A percentile compares a stretch with the other conserved stretches of the same genome.
Evolutionary conservation across 2,113 vertebrate genomes (phyloP).

Genomic region (Prochilodus magdalenae): DNA sequence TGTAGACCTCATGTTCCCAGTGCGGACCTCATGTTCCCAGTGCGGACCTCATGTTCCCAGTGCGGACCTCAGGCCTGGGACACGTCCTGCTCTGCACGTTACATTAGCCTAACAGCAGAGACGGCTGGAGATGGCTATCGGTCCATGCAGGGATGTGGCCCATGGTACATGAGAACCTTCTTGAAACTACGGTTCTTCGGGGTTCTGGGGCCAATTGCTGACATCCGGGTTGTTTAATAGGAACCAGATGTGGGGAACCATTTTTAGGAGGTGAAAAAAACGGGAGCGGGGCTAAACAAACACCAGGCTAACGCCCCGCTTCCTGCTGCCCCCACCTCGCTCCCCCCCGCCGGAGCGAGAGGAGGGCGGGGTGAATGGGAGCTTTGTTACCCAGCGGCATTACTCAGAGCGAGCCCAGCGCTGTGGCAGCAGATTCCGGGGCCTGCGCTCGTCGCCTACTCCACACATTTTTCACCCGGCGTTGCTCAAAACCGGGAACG

Average conservation of each 20-base stretch:
- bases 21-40: too few species aligned
- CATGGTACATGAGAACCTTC: slow-evolving; percentile 3
- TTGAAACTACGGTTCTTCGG: not conserved
- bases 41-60: too few species aligned
- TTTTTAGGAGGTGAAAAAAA: slow-evolving; percentile 33
- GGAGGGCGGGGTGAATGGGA: not conserved
- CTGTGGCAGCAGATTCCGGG: slow-evolving; percentile 20
- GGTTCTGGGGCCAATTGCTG: slow-evolving; percentile 22
- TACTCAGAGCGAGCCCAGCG: slow-evolving; percentile 7
- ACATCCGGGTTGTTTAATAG: slow-evolving; percentile 40
- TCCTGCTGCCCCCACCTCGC: slow-evolving; percentile 25
- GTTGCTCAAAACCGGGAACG: slow-evolving; percentile 10
- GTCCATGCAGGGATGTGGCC: too few species aligned
- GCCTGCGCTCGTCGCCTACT: not conserved
- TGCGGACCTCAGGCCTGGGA: too few species aligned
- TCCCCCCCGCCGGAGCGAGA: not conserved
- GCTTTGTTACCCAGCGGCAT: slow-evolving; percentile 11
- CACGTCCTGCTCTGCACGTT: too few species aligned
- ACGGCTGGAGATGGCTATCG: too few species aligned
- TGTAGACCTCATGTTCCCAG: too few species aligned
- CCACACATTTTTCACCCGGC: slow-evolving; percentile 25
- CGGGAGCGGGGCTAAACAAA: slow-evolving; percentile 33
- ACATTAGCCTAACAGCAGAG: too few species aligned
- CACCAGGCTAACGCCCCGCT: slow-evolving; percentile 27
- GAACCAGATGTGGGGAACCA: slow-evolving; percentile 41